Percentiles rank a stretch among this genome's conserved stretches.
Conservation (phyloP, 2,888 invertebrate genomes). For the Sinelater perroti region DNA sequence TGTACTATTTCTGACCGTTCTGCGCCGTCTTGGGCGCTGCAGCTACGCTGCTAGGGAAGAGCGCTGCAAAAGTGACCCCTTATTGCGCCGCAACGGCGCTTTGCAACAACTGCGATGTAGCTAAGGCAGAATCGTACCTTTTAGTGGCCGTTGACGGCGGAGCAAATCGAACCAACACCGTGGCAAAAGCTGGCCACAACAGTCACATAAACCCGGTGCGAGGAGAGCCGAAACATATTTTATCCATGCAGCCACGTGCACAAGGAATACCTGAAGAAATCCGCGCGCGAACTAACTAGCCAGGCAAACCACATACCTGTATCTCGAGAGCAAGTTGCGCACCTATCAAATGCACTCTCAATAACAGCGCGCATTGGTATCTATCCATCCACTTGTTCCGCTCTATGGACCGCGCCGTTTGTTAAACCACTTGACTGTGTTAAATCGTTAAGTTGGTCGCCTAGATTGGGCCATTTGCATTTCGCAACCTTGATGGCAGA, state of each 20-base stretch:
- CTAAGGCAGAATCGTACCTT: background rate
- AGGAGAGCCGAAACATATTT: too few relatives aligned
- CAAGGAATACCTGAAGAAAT: conserved; percentile 8
- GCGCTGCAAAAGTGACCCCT: too few relatives aligned
- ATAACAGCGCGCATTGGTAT: conserved; percentile 13
- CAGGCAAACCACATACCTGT: conserved; percentile 7
- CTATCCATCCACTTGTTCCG: conserved; percentile 23
- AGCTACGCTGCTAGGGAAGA: too few relatives aligned
- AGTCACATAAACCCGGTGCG: too few relatives aligned
- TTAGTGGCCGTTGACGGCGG: background rate
- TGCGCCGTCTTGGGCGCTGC: too few relatives aligned
- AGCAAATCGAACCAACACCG: background rate
- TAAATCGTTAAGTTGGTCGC: conserved; percentile 26
- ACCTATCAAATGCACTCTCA: conserved; percentile 9
- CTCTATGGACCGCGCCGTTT: conserved; percentile 17
- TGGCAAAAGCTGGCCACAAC: background rate
- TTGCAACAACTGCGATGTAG: too few relatives aligned
- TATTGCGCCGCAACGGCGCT: too few relatives aligned
- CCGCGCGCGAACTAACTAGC: conserved; percentile 8
- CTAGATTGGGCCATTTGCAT: conserved; percentile 36
- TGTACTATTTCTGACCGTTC: background rate
- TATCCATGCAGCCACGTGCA: conserved; percentile 11
- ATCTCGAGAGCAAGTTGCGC: conserved; percentile 4
- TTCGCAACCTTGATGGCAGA: conserved; percentile 27
- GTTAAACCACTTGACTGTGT: conserved; percentile 35